Evolutionary conservation across 2,113 vertebrate species (phyloP), one percentile per base, ranked within the genome.

Genomic region (Vicugna pacos): DNA sequence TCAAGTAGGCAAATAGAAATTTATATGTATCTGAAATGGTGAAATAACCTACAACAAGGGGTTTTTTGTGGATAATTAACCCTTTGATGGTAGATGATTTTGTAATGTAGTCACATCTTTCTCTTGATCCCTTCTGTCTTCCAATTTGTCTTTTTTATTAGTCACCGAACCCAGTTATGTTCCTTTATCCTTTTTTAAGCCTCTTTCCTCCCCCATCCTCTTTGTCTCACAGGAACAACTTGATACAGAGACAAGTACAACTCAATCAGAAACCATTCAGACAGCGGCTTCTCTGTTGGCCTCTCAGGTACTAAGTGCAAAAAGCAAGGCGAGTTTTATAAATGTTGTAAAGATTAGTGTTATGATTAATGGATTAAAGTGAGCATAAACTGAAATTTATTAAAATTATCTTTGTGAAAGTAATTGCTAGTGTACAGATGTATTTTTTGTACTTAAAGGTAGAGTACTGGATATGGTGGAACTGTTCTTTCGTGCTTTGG

Each of bases 231-330:
- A 99, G 98, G 98, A 99, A 97, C 98, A 98, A 73, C 96, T 91
- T 94, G 98, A 98, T 93, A 97, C 98, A 97, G 98, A 99, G 98
- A 97, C 98, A 96, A 98, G 98, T 98, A 96, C 97, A 96, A 94
- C 98, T 96, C 98, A 98, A 93, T 97, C 98, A 96, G 98, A 99
- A 98, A 96, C 98, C 97, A 94, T 98, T 97, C 98, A 98, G 95
- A 98, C 98, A 84, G 95, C 97, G 83, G 85, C 98, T 97, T 97
- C 98, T 98, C 97, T 98, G 88, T 97, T 98, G 98, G 98, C 99
- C 98, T 98, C 99, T 98, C 99, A 99, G 99, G 99, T 99, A 99
- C 92, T 98, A 79, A 92, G 93, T 91, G 64, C 58, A 92, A 89
- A 89, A 95, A 92, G 70, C 97, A 90, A 67, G 87, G 80, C 82